These are phyloP conservation scores for Alouatta palliata DNA, from an alignment of 2,113 vertebrate species.

Conservation along the genomic window DNA sequence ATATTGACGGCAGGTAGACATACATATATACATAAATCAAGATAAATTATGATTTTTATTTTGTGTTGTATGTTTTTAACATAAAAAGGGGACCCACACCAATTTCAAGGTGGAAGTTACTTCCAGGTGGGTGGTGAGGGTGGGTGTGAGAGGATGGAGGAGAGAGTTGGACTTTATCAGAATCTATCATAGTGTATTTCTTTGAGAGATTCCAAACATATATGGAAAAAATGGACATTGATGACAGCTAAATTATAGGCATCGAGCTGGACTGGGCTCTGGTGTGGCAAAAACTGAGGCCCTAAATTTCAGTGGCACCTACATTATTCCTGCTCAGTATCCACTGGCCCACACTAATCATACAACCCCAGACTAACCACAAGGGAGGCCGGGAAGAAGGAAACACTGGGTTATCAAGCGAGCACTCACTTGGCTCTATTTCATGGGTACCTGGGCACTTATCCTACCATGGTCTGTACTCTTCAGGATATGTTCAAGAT, in stretches of 20 bases:
- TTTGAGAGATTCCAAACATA: too few relatives aligned
- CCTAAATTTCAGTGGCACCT: neutral
- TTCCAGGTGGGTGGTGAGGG: neutral
- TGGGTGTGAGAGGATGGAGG: neutral
- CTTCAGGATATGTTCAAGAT: neutral
- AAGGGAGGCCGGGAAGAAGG: neutral
- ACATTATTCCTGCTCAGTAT: rapidly evolving
- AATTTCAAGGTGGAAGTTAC: neutral
- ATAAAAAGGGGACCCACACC: neutral
- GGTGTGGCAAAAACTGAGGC: neutral
- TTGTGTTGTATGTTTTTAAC: neutral
- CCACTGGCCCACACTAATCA: neutral
- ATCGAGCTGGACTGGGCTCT: neutral
- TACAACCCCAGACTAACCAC: neutral
- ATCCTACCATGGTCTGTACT: rapidly evolving
- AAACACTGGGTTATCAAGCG: rapidly evolving
- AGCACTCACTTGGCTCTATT: rapidly evolving
- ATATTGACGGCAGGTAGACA: neutral
- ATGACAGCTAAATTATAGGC: rapidly evolving
- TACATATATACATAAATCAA: too few relatives aligned
- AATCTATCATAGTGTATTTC: neutral
- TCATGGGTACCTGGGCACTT: rapidly evolving
- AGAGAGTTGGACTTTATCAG: neutral
- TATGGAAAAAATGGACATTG: neutral
- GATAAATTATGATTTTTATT: neutral